Evolutionary conservation across 2,113 vertebrate species (phyloP).

Genomic region (Bos indicus): DNA sequence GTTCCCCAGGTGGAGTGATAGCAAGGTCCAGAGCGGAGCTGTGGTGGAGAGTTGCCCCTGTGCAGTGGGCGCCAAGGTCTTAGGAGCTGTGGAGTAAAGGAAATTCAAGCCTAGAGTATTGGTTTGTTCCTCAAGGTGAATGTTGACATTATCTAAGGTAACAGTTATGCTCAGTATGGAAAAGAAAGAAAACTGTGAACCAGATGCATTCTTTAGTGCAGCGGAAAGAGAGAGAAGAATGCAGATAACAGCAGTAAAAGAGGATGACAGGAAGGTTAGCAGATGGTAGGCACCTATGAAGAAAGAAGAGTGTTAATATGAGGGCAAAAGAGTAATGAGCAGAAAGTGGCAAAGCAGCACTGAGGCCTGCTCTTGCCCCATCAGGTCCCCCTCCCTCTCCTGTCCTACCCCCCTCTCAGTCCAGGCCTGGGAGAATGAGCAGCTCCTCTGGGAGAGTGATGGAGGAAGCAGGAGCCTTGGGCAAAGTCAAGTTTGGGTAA

Average conservation of each 20-base stretch:
- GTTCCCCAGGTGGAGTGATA: background rate
- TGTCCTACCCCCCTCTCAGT: background rate
- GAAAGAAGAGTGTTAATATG: background rate
- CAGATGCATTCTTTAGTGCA: background rate
- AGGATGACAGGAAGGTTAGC: background rate
- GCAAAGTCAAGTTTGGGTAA: background rate
- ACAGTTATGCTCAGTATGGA: background rate
- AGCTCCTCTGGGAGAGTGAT: background rate
- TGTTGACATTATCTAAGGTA: background rate
- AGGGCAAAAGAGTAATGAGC: background rate
- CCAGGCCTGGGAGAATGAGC: background rate
- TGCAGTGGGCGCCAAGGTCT: background rate
- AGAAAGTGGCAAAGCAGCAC: background rate
- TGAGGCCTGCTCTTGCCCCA: background rate
- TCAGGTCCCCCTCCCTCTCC: background rate
- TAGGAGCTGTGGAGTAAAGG: background rate
- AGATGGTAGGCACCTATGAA: background rate
- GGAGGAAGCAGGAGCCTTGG: background rate
- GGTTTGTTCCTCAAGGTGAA: background rate
- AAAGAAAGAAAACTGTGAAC: background rate
- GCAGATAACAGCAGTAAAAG: background rate
- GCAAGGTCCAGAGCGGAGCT: background rate
- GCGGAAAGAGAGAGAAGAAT: background rate
- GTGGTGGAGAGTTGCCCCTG: fast-evolving
- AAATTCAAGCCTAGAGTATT: background rate